These are phyloP conservation scores for Salminus brasiliensis DNA, from an alignment of 2,113 vertebrate genomes.

Conservation along the genomic window DNA sequence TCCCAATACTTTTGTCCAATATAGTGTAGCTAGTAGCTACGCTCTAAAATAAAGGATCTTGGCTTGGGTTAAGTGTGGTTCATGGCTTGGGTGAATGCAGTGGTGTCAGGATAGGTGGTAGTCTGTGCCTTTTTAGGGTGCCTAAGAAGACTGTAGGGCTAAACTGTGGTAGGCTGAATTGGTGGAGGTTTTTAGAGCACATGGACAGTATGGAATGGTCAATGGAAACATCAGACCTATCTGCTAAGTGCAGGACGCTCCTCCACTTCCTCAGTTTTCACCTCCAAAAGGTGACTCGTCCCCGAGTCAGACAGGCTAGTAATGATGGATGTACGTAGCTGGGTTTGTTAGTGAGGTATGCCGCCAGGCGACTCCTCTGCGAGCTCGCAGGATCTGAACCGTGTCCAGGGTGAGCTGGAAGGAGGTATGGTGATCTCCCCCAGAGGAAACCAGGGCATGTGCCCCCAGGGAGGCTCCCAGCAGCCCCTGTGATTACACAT, in stretches of 20 bases:
- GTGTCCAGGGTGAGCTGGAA: conserved; percentile 26
- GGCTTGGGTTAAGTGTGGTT: too few species aligned
- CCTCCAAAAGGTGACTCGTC: not conserved
- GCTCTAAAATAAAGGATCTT: too few species aligned
- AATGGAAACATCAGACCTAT: not conserved
- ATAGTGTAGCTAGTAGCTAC: too few species aligned
- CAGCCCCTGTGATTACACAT: conserved; percentile 49
- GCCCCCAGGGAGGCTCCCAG: conserved; percentile 28
- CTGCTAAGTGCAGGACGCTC: not conserved
- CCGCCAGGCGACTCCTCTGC: conserved; percentile 15
- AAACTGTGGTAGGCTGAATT: too few species aligned
- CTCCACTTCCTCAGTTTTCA: not conserved
- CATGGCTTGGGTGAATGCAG: too few species aligned
- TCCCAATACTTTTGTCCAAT: too few species aligned
- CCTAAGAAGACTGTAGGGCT: too few species aligned
- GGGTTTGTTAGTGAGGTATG: conserved; percentile 16
- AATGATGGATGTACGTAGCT: conserved; percentile 14
- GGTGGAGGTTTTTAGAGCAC: too few species aligned
- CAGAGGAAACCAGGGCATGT: conserved; percentile 54
- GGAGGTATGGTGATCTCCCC: conserved; percentile 40
- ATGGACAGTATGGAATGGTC: too few species aligned
- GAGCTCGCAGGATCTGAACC: conserved; percentile 32
- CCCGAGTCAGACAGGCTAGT: not conserved
- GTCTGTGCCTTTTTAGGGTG: too few species aligned
- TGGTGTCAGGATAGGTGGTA: too few species aligned